Evolutionary conservation across 2,888 invertebrate species (phyloP).

Genomic region (Melipona bicolor): DNA sequence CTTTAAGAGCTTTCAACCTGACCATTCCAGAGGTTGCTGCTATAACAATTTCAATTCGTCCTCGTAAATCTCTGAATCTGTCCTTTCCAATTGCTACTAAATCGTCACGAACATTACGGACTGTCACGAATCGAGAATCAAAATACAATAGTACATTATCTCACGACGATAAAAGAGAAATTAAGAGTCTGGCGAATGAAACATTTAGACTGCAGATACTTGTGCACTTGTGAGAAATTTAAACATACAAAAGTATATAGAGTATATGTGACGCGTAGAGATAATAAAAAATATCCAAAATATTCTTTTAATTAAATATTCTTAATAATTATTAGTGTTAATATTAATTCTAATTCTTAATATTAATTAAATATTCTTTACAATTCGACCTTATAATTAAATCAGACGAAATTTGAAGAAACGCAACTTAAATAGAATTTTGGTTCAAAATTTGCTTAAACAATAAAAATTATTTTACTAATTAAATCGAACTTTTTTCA

Average conservation of each 20-base stretch:
- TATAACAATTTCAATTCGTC: slow-evolving; percentile 55
- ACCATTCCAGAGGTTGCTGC: slow-evolving; percentile 52
- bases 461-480: too few species aligned
- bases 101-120: background rate
- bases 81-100: slow-evolving; percentile 4
- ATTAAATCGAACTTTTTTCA: too few species aligned
- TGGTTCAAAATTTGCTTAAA: too few species aligned
- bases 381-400: too few species aligned
- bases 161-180: background rate
- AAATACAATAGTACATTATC: background rate
- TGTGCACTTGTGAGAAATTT: background rate
- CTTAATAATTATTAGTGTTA: too few species aligned
- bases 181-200: background rate
- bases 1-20: slow-evolving; percentile 54
- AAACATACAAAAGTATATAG: background rate
- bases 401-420: too few species aligned
- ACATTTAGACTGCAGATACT: background rate
- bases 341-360: too few species aligned
- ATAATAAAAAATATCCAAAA: background rate
- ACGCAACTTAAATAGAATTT: too few species aligned
- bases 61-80: slow-evolving; percentile 43
- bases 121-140: background rate
- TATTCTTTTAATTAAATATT: too few species aligned
- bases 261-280: background rate
- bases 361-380: too few species aligned